Conservation (phyloP, 35 echinoderm and acorn worm species). For the Apostichopus parvimensis region DNA sequence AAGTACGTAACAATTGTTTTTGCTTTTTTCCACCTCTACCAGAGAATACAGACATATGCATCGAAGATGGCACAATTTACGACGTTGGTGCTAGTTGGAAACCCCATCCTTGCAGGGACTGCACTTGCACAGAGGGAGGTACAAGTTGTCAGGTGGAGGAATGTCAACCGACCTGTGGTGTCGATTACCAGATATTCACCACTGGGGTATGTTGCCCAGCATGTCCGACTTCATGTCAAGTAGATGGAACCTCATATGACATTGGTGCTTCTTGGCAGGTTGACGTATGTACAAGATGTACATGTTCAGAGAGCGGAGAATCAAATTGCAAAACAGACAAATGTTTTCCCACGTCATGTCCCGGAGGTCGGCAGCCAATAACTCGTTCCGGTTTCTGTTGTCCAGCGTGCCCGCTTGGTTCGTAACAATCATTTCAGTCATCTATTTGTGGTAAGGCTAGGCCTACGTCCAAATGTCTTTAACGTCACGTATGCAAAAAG, state of each 20-base stretch:
- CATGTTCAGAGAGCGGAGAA: background rate
- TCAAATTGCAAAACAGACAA: background rate
- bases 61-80: slow-evolving; percentile 18
- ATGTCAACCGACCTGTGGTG: background rate
- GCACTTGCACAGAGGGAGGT: background rate
- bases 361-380: background rate
- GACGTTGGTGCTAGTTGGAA: slow-evolving; percentile 13
- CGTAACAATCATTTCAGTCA: background rate
- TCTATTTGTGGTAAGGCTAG: too few species aligned
- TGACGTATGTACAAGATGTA: slow-evolving; percentile 16
- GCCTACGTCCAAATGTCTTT: too few species aligned
- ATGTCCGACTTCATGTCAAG: background rate
- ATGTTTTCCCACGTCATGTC: background rate
- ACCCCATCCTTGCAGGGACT: background rate
- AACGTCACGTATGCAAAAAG: too few species aligned
- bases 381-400: background rate
- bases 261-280: slow-evolving; percentile 2
- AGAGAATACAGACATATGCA: slow-evolving; percentile 29
- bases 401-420: background rate
- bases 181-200: background rate
- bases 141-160: background rate
- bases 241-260: slow-evolving; percentile 9
- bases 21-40: background rate
- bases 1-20: background rate
- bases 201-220: slow-evolving; percentile 25